phyloP scores from a whole-genome alignment of 2,797 vertebrate genomes.

The Cercopithecus petaurista region DNA sequence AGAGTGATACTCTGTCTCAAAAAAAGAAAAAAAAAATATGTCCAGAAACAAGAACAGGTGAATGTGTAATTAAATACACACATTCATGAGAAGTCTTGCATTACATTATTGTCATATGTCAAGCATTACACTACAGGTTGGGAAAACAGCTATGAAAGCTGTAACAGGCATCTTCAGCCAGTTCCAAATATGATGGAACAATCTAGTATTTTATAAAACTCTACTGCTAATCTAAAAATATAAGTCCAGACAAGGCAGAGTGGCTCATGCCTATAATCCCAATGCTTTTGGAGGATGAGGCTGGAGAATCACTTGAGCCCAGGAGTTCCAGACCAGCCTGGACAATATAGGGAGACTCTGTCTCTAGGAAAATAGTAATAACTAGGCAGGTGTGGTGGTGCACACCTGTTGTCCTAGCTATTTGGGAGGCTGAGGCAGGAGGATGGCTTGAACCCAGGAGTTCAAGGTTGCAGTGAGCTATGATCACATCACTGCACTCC shows the following conservation, averaged over 20 bases:
- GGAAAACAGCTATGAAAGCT: not conserved
- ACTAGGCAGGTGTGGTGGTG: not conserved
- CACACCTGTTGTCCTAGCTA: not conserved
- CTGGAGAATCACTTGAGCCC: not conserved
- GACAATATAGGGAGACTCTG: no score
- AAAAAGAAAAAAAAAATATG: not conserved
- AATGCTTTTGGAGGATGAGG: not conserved
- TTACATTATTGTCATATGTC: not conserved
- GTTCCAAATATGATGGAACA: not conserved
- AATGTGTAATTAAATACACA: not conserved
- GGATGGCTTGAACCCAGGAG: not conserved
- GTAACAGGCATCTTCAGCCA: not conserved
- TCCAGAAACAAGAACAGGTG: not conserved
- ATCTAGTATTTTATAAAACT: conserved; percentile 14
- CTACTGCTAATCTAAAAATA: not conserved
- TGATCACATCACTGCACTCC: not conserved
- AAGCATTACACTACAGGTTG: not conserved
- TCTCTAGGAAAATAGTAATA: no score
- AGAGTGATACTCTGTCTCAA: no score
- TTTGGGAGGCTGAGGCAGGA: not conserved
- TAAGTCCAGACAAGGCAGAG: not conserved
- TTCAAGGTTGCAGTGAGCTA: not conserved
- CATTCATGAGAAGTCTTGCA: not conserved
- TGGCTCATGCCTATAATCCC: not conserved
- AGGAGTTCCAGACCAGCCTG: no score